Conservation (phyloP, 1,140 invertebrate genomes). For the Diploscapter pachys region DNA sequence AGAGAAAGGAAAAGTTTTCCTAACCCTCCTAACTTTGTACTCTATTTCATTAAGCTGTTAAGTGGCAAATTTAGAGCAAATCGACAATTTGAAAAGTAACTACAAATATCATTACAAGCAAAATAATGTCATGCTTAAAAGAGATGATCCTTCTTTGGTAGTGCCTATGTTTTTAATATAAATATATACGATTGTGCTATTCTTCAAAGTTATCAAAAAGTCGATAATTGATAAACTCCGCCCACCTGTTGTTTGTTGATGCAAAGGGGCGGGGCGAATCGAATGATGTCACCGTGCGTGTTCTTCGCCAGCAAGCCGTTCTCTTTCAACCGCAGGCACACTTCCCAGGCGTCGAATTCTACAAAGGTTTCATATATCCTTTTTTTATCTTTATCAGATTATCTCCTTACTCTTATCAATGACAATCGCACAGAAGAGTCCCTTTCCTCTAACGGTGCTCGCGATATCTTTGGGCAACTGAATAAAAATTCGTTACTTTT, state of each 20-base stretch:
- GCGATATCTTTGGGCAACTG: constrained; percentile 73
- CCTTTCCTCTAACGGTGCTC: constrained; percentile 79
- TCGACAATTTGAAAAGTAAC: not conserved
- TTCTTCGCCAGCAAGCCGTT: constrained; percentile 90
- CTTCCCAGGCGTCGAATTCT: constrained; percentile 81
- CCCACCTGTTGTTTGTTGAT: constrained; percentile 74
- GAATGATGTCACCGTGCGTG: constrained; percentile 88
- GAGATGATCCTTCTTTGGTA: not conserved
- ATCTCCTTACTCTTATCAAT: constrained; percentile 62
- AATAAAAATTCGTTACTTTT: too few relatives aligned
- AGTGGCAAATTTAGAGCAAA: not conserved
- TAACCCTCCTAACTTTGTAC: too few relatives aligned
- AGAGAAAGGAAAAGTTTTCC: not conserved
- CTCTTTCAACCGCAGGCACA: constrained; percentile 81
- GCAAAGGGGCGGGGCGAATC: constrained; percentile 86
- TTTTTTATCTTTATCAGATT: not conserved
- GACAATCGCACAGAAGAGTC: constrained; percentile 91
- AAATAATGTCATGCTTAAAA: not conserved
- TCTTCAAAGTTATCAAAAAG: too few relatives aligned
- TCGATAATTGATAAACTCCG: too few relatives aligned
- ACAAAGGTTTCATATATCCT: constrained; percentile 41
- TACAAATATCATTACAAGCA: not conserved
- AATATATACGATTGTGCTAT: too few relatives aligned
- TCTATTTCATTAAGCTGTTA: too few relatives aligned
- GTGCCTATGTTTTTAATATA: too few relatives aligned